Evolutionary conservation across 2,113 vertebrate species (phyloP), one percentile per base, ranked within the genome.

Genomic region (Motacilla tschutschensis): DNA sequence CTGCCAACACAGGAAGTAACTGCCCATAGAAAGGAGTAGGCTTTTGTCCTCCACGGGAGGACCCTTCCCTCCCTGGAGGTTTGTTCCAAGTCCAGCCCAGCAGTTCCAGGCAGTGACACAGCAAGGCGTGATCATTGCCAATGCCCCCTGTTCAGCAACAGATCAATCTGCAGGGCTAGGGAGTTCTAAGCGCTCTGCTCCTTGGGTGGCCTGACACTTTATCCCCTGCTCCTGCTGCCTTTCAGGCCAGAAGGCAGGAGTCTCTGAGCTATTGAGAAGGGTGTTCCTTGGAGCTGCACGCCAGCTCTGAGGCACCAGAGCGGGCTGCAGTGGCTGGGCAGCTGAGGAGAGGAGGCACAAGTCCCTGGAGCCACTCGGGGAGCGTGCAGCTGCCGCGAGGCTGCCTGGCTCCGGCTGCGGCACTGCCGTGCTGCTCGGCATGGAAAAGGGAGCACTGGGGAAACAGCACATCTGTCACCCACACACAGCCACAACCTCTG

Each of bases 401-500:
- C 95, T 90, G 91, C 57, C 62, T 94, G 96, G 95, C 91, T 92
- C 84, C 4, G 69, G 89, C 90, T 81, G 58, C 77, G 71, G 92
- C 93, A 94, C 90, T 64, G 90, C 95, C 5, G 77, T 85, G 62
- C 72, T 90, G 97, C 98, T 97, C 97, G 97, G 98, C 98, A 98
- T 98, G 98, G 97, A 98, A 97, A 96, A 70, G 88, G 76, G 92
- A 97, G 95, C 89, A 64, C 94, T 93, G 96, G 97, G 97, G 96
- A 96, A 96, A 95, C 83, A 58, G 94, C 97, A 97, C 98, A 99
- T 98, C 98, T 99, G 98, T 98, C 98, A 96, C 97, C 96, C 97
- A 96, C 87, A 90, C 22, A 28, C 67, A 95, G 91, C 83, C 91
- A 95, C 94, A 96, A 48, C 86, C 86, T 89, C 85, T 82, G 35